These are phyloP conservation scores for Cerastoderma edule DNA, from an alignment of 2,888 invertebrate species.

Conservation along the genomic window DNA sequence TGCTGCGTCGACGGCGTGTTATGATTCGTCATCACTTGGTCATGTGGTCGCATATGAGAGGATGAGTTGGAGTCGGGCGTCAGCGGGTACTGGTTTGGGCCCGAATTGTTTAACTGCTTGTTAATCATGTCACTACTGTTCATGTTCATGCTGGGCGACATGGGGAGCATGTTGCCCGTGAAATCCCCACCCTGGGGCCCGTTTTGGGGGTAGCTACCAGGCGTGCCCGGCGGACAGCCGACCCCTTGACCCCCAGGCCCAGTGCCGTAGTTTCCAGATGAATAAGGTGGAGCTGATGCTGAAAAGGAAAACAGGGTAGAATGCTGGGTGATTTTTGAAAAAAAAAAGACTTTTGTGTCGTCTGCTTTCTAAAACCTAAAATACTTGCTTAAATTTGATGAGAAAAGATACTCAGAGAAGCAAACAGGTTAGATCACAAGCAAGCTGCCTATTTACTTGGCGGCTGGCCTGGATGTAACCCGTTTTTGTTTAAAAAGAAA, in stretches of 20 bases:
- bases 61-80: slow-evolving; percentile 60
- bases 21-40: slow-evolving; percentile 64
- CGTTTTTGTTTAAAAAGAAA: too few relatives aligned
- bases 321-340: too few relatives aligned
- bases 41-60: slow-evolving; percentile 67
- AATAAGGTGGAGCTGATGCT: slow-evolving; percentile 68
- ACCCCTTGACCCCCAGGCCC: slow-evolving; percentile 48
- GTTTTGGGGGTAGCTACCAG: slow-evolving; percentile 58
- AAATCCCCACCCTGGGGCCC: slow-evolving; percentile 62
- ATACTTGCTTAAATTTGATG: too few relatives aligned
- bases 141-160: slow-evolving; percentile 56
- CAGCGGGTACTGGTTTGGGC: slow-evolving; percentile 59
- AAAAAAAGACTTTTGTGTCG: too few relatives aligned
- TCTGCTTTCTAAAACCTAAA: too few relatives aligned
- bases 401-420: too few relatives aligned
- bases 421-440: too few relatives aligned
- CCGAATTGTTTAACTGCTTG: slow-evolving; percentile 57
- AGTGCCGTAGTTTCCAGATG: slow-evolving; percentile 61
- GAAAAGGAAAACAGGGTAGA: too few relatives aligned
- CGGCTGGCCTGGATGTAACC: too few relatives aligned
- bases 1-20: slow-evolving; percentile 70
- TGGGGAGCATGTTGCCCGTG: slow-evolving; percentile 63
- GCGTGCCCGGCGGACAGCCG: slow-evolving; percentile 57
- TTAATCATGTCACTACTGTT: slow-evolving; percentile 60
- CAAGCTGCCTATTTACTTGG: too few relatives aligned